Evolutionary conservation across 2,888 invertebrate species (phyloP), one percentile per base, ranked within the genome.

Genomic region (Agrochola litura): DNA sequence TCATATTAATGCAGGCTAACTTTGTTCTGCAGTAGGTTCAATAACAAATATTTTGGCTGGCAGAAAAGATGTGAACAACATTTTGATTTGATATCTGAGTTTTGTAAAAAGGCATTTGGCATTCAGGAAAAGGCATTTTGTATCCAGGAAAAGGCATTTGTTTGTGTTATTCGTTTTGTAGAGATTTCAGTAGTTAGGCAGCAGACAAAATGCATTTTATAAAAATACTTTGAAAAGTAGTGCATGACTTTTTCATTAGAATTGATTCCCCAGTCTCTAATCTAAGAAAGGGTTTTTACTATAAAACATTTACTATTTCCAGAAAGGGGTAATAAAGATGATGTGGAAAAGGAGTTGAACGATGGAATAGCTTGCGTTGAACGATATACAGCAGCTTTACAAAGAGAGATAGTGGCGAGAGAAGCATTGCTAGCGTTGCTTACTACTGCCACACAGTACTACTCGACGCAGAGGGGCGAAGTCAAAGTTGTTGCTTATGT

Each of bases 401-500:
- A 98, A 88, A 97, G 98, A 49, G 99, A 99, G 95, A 98, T 99
- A 46, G 98, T 98, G 77, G 98, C 98, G 67, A 97, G 99, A 82
- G 98, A 97, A 86, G 97, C 98, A 5, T 96, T 99, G 68, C 96
- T 99, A 73, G 98, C 98, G 9, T 95, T 98, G 56, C 94, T 99
- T 68, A 98, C 98, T 74, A 98, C 98, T 65, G 98, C 99, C 8
- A 98, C 98, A 89, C 97, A 98, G 81, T 99, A 99, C 94, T 98
- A 99, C 92, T 98, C 98, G 61, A 98, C 98, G 30, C 99, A 99
- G 93, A 97, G 98, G 81, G 98, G 98, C 10, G 99, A 99, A 97
- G 99, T 99, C 22, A 99, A 99, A 97, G 98, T 99, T 82, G 99
- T 99, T 46, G 98, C 98, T 79, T 99, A 98, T 97, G 99, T 99